Conservation (phyloP, 2,797 vertebrate genomes). For the Pagetopsis macropterus region DNA sequence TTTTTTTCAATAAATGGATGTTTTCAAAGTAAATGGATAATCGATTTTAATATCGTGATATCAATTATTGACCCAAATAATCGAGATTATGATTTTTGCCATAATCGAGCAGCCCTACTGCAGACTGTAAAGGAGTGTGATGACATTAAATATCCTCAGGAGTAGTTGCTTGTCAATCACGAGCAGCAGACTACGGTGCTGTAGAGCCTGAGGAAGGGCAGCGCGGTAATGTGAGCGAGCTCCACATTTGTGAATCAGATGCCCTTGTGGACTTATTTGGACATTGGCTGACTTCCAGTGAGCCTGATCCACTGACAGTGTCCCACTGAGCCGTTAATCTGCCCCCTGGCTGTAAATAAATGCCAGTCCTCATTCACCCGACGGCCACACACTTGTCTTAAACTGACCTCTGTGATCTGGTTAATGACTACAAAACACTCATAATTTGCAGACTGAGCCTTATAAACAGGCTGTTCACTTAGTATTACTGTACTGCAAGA, state of each 20-base stretch:
- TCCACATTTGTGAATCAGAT: conserved; percentile 73
- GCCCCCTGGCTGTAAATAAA: conserved; percentile 69
- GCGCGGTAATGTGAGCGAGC: conserved; percentile 46
- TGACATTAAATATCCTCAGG: neutral
- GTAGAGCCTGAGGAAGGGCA: neutral
- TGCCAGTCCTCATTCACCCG: conserved; percentile 47
- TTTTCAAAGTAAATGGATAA: too few relatives aligned
- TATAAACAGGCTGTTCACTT: neutral
- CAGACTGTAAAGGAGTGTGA: neutral
- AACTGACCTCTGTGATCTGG: conserved; percentile 45
- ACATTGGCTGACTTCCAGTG: conserved; percentile 74
- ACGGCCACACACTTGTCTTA: conserved; percentile 28
- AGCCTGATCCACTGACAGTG: conserved; percentile 66
- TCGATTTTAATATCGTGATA: too few relatives aligned
- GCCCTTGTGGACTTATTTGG: conserved; percentile 82
- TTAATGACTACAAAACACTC: conserved; percentile 38
- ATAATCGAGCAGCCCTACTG: too few relatives aligned
- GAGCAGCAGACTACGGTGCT: neutral
- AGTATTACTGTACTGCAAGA: too few relatives aligned
- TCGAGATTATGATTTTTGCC: too few relatives aligned
- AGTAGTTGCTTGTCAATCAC: neutral
- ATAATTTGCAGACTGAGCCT: neutral
- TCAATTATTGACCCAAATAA: too few relatives aligned
- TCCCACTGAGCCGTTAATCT: conserved; percentile 74
- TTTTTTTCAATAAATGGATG: too few relatives aligned